Evolutionary conservation across 2,113 vertebrate genomes (phyloP).

Genomic region (Mystacornis crossleyi): DNA sequence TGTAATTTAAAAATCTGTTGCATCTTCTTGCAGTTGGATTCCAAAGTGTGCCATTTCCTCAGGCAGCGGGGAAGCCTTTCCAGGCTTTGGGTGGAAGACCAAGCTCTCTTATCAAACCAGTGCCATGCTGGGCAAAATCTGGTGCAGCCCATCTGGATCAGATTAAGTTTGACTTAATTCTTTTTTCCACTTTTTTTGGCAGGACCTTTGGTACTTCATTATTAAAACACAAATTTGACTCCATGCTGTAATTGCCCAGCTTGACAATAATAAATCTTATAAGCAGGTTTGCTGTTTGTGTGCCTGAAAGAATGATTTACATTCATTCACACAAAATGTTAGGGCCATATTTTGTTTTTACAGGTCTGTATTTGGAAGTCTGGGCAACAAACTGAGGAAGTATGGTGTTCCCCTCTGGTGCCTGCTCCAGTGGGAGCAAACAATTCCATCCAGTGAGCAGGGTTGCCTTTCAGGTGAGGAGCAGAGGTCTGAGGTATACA

Average conservation of each 20-base stretch:
- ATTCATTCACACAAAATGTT: neutral
- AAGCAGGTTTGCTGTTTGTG: neutral
- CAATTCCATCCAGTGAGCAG: fast-evolving
- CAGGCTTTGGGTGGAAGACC: neutral
- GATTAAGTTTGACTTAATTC: slow-evolving; percentile 33
- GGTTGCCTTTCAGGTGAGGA: neutral
- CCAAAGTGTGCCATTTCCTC: neutral
- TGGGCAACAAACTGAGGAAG: neutral
- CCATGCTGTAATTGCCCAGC: slow-evolving; percentile 8
- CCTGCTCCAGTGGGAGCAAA: neutral
- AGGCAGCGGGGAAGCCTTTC: neutral
- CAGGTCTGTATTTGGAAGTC: neutral
- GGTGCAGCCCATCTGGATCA: slow-evolving; percentile 44
- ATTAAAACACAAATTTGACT: slow-evolving; percentile 40
- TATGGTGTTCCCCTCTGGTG: neutral
- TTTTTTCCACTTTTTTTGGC: neutral
- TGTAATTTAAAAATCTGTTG: slow-evolving; percentile 22
- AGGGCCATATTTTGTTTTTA: neutral
- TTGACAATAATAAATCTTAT: slow-evolving; percentile 41
- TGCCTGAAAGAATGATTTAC: neutral
- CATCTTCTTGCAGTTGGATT: slow-evolving; percentile 26
- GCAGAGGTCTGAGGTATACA: neutral
- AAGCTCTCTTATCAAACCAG: neutral
- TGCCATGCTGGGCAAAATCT: slow-evolving; percentile 1
- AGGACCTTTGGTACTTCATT: slow-evolving; percentile 9